These are phyloP conservation scores for Anoncus sp. DNA, from an alignment of 2,888 invertebrate genomes.

Conservation along the genomic window DNA sequence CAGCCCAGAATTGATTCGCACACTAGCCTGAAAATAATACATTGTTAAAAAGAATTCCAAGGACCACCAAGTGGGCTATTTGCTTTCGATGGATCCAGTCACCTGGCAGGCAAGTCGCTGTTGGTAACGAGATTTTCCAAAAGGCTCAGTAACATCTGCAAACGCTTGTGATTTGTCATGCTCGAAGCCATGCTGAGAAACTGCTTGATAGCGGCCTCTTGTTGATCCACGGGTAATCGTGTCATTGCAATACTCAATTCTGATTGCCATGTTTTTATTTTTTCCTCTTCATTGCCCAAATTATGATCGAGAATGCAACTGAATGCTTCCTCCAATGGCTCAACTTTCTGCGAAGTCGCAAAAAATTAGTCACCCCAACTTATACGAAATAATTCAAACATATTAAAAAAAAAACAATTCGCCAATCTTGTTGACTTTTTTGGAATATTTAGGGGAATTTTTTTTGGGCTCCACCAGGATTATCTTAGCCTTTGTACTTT, in stretches of 20 bases:
- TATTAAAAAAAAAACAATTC: constrained; percentile 6
- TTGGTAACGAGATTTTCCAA: constrained; percentile 90
- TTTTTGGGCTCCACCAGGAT: no score
- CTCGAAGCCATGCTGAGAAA: constrained; percentile 90
- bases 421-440: no score
- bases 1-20: constrained; percentile 94
- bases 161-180: constrained; percentile 89
- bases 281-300: constrained; percentile 88
- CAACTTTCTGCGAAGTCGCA: constrained; percentile 87
- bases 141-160: constrained; percentile 90
- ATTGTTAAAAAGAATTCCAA: constrained; percentile 3
- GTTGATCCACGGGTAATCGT: constrained; percentile 88
- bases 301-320: constrained; percentile 94
- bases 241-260: constrained; percentile 88
- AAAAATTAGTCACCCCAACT: not conserved
- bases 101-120: constrained; percentile 91
- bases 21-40: constrained; percentile 86
- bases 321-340: constrained; percentile 95
- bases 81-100: not conserved
- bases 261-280: constrained; percentile 88
- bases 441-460: no score
- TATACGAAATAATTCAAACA: constrained; percentile 7
- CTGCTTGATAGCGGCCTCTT: constrained; percentile 90
- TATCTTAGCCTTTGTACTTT: no score
- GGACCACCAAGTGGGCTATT: not conserved